Percentiles rank a stretch among this genome's conserved stretches.
Conservation (phyloP, 1,140 invertebrate species). For the Hyles euphorbiae region DNA sequence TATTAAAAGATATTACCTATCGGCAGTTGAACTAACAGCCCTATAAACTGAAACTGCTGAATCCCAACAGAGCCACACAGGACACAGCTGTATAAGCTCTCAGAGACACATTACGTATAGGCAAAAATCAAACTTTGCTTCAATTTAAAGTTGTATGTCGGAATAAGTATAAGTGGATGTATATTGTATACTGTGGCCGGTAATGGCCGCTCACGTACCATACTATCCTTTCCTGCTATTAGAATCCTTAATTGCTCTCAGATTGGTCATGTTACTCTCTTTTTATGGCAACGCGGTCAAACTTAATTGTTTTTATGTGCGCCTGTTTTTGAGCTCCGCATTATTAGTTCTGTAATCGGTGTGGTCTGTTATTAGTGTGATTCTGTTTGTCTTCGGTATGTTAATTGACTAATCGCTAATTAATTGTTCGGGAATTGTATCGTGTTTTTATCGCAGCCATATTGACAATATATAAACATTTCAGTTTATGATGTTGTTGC, state of each 20-base stretch:
- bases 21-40: too few relatives aligned
- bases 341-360: conserved; percentile 61
- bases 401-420: conserved; percentile 57
- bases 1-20: too few relatives aligned
- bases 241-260: conserved; percentile 67
- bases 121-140: too few relatives aligned
- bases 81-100: too few relatives aligned
- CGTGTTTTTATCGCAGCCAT: conserved; percentile 18
- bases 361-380: conserved; percentile 55
- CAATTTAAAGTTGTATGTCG: too few relatives aligned
- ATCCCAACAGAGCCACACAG: too few relatives aligned
- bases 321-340: conserved; percentile 57
- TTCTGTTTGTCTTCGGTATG: conserved; percentile 51
- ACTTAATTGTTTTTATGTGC: conserved; percentile 71
- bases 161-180: not conserved
- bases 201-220: conserved; percentile 44
- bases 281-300: conserved; percentile 68
- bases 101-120: too few relatives aligned
- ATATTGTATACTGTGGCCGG: conserved; percentile 3
- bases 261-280: conserved; percentile 66
- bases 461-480: conserved; percentile 16
- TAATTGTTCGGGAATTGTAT: conserved; percentile 34
- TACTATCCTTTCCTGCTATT: conserved; percentile 66
- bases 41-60: too few relatives aligned
- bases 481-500: conserved; percentile 8